Evolutionary conservation across 2,888 invertebrate genomes (phyloP), one percentile per base, ranked within the genome.

Genomic region (Galerucella pusilla): DNA sequence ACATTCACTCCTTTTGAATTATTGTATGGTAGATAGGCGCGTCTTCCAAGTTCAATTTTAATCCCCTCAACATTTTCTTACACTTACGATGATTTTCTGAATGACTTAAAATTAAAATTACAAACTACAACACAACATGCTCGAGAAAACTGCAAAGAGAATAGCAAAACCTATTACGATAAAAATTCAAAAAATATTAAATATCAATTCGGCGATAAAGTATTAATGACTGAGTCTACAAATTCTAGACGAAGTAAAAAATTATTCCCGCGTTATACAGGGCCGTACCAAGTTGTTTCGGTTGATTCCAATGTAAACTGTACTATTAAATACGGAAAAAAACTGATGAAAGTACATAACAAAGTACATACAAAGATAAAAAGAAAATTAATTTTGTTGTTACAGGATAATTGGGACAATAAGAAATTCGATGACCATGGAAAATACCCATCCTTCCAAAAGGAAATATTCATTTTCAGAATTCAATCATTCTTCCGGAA

Each of bases 1-100:
- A 77, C 76, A 2, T 75, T 80, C 16, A 80, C 76, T 10, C 81
- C 81, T 1, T 80, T 76, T 46, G 81, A 80, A 46, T 65, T 81
- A 28, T 11, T 82, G 35, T 76, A 77, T 57, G 80, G 81, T 2
- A 60, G 28, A 60, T 5, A 60, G 16, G 60, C 60, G 28, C 20
- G 60, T 25, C 28, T 60, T 20, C 10, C 14, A 14, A 60, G 60
- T 60, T 60, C 60, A 25, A 60, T 60, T 14, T 25, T 12, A 16
- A 1, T 1, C 20, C 11, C 60, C 10, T 10, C 60, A 20, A 60
- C 16, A 16, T 60, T 60, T 14, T 60, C 60, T 7, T 60, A 60
- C 20, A 60, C 60, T 20, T 60, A 60, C 28, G 60, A 60, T 60
- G 60, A 12, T 16, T 60, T 25, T 60, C 28, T 60, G 7, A 60